Evolutionary conservation across 2,113 vertebrate species (phyloP), one percentile per base, ranked within the genome.

Genomic region (Kryptolebias marmoratus): DNA sequence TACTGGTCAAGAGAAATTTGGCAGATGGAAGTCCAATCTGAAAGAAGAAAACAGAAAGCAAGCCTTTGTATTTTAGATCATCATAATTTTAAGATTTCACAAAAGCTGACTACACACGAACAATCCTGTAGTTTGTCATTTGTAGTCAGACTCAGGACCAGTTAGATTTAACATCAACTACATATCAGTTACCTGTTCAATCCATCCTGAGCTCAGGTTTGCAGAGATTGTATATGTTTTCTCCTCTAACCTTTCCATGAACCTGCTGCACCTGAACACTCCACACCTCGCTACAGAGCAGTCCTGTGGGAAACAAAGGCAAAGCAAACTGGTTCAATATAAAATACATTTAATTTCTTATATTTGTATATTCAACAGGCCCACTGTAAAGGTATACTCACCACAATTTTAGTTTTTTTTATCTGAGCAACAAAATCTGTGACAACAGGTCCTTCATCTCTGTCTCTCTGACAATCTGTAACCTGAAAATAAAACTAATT

Each of bases 191-290:
- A 95, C 95, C 93, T 95, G 91, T 56, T 90, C 77, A 64, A 94
- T 70, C 95, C 94, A 96, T 30, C 27, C 13, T 1, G 95, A 94
- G 71, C 90, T 93, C 2, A 95, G 77, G 64, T 93, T 91, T 22
- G 91, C 94, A 60, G 90, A 90, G 64, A 96, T 89, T 18, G 13
- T 77, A 82, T 93, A 95, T 0, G 68, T 69, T 16, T 39, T 72
- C 0, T 53, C 52, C 2, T 91, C 87, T 27, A 71, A 69, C 74
- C 72, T 80, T 18, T 1, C 80, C 65, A 71, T 93, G 74, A 72
- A 79, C 13, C 6, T 11, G 0, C 16, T 77, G 76, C 95, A 96
- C 36, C 0, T 89, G 71, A 95, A 88, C 44, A 85, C 83, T 12
- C 62, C 52, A 49, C 95, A 96, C 0, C 1, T 50, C 0, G 95